Conservation (phyloP, 2,113 vertebrate genomes). For the Rana temporaria region DNA sequence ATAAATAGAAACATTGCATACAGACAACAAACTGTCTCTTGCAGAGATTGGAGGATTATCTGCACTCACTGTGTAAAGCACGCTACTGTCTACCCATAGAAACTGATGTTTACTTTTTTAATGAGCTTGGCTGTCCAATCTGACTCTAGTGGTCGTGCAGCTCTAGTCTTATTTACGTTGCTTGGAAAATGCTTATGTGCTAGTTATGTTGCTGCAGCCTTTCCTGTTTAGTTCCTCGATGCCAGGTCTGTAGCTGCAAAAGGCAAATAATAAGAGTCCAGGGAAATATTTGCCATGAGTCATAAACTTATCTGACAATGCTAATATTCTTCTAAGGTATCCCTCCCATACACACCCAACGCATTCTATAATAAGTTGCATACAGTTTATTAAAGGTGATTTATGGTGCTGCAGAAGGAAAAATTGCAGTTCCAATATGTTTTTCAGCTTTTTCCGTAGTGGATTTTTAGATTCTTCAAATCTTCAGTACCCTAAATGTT, state of each 20-base stretch:
- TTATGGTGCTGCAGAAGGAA: too few species aligned
- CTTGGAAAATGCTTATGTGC: too few species aligned
- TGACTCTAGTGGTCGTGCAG: not conserved
- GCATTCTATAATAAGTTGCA: not conserved
- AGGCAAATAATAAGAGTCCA: conserved; percentile 5
- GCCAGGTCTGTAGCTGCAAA: not conserved
- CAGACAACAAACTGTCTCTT: not conserved
- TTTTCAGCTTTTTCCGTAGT: too few species aligned
- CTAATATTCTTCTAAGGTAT: conserved; percentile 18
- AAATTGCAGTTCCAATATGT: too few species aligned
- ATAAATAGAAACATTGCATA: not conserved
- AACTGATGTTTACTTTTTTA: not conserved
- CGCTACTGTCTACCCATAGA: not conserved
- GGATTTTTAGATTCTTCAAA: too few species aligned
- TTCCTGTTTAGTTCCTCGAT: not conserved
- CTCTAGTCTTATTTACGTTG: not conserved
- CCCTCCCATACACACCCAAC: conserved; percentile 14
- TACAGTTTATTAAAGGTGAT: too few species aligned
- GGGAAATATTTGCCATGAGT: conserved; percentile 28
- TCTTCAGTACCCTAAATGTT: too few species aligned
- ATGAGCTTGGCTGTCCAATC: too few species aligned
- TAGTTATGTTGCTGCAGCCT: not conserved
- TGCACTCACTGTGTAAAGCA: not conserved
- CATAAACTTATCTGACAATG: conserved; percentile 16
- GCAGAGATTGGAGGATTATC: not conserved